phyloP scores from a whole-genome alignment of 2,888 invertebrate species.

The Perithous albicinctus region DNA sequence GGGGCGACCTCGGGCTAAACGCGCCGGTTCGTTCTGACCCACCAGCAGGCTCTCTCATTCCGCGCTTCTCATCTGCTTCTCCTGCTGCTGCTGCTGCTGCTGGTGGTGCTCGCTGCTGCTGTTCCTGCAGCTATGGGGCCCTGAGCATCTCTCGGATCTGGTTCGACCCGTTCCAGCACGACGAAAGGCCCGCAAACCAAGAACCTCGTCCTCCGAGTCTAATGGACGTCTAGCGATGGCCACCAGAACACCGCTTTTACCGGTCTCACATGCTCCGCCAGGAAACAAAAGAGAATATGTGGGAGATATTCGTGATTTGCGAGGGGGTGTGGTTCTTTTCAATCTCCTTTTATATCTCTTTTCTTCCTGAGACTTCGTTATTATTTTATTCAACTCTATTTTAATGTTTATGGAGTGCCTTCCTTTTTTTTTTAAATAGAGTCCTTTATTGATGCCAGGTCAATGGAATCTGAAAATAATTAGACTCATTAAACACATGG shows the following conservation, averaged over 20 bases:
- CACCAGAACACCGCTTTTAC: slow-evolving; percentile 77
- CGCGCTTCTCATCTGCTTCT: slow-evolving; percentile 64
- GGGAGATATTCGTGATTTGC: slow-evolving; percentile 78
- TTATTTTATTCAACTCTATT: slow-evolving; percentile 17
- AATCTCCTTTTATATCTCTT: slow-evolving; percentile 25
- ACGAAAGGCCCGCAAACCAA: slow-evolving; percentile 77
- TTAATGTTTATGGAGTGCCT: neutral
- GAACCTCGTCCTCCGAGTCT: slow-evolving; percentile 82
- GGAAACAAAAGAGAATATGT: slow-evolving; percentile 80
- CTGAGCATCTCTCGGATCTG: slow-evolving; percentile 62
- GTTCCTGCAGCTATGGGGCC: slow-evolving; percentile 2
- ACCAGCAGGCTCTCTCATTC: slow-evolving; percentile 70
- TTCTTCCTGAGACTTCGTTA: slow-evolving; percentile 15
- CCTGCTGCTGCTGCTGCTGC: slow-evolving; percentile 46
- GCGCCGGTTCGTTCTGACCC: slow-evolving; percentile 81
- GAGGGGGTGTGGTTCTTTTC: slow-evolving; percentile 78
- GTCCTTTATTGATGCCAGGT: neutral
- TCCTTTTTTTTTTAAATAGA: slow-evolving; percentile 18
- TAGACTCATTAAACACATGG: neutral
- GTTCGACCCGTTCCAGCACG: slow-evolving; percentile 64
- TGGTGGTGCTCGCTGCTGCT: slow-evolving; percentile 40
- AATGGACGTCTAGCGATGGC: slow-evolving; percentile 83
- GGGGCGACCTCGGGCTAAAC: slow-evolving; percentile 82
- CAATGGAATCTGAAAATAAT: neutral
- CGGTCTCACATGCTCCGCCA: slow-evolving; percentile 70